A percentile compares a stretch with the other conserved stretches of the same genome.
These are phyloP conservation scores for Leguminivora glycinivorella DNA, from an alignment of 1,140 invertebrate species.

Conservation along the genomic window DNA sequence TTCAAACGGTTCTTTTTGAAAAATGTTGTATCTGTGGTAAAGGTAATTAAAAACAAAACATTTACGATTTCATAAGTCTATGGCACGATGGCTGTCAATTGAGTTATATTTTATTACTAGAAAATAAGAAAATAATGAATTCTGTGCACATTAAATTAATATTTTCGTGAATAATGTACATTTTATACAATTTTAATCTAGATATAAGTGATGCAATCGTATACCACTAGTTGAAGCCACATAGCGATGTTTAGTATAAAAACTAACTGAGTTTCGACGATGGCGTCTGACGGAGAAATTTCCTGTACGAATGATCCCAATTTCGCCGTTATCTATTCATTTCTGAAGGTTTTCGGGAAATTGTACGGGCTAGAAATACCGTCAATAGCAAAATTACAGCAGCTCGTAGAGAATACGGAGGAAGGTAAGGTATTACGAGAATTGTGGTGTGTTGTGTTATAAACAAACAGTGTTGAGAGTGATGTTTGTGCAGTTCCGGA, in stretches of 20 bases:
- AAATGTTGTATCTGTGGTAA: conserved; percentile 8
- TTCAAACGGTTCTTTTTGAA: conserved; percentile 17
- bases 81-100: conserved; percentile 74
- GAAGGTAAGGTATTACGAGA: conserved; percentile 83
- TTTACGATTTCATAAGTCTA: conserved; percentile 48
- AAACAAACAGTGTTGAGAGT: conserved; percentile 67
- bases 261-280: conserved; percentile 80
- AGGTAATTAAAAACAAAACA: conserved; percentile 35
- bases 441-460: conserved; percentile 61
- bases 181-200: conserved; percentile 74
- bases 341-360: conserved; percentile 92
- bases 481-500: conserved; percentile 86
- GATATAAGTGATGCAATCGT: conserved; percentile 67
- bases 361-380: conserved; percentile 87
- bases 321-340: conserved; percentile 97
- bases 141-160: conserved; percentile 66
- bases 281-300: conserved; percentile 91
- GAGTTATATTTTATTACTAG: conserved; percentile 73
- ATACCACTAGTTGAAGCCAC: conserved; percentile 61
- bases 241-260: conserved; percentile 69
- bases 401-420: conserved; percentile 92
- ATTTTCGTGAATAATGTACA: conserved; percentile 79
- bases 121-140: conserved; percentile 69
- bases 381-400: conserved; percentile 89
- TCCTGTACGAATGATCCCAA: conserved; percentile 95